These are phyloP conservation scores for Sebastolobus altivelis DNA, from an alignment of 2,797 vertebrate genomes.

Conservation along the genomic window DNA sequence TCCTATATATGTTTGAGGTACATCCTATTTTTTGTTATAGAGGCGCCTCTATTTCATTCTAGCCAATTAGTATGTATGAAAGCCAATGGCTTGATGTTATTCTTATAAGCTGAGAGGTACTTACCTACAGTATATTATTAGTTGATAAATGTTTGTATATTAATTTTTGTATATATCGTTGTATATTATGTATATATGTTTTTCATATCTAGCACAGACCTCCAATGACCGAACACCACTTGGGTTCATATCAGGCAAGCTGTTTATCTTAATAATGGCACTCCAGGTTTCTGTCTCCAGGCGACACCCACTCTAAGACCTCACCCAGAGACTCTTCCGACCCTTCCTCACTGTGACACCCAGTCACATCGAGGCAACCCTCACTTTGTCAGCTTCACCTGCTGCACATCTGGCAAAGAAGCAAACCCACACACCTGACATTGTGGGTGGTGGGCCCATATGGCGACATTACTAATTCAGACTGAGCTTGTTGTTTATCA, in stretches of 20 bases:
- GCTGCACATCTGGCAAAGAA: slow-evolving; percentile 1
- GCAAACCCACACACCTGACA: slow-evolving; percentile 1
- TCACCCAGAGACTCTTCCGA: not conserved
- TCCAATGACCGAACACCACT: not conserved
- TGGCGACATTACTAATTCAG: slow-evolving; percentile 29
- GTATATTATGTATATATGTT: no score
- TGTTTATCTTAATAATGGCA: not conserved
- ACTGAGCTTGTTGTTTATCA: slow-evolving; percentile 14
- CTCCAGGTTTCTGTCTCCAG: not conserved
- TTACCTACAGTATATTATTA: no score
- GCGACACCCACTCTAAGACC: not conserved
- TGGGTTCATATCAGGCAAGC: not conserved
- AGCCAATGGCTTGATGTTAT: no score
- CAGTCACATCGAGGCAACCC: not conserved
- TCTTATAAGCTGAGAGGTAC: no score
- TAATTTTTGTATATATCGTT: no score
- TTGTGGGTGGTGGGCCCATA: not conserved
- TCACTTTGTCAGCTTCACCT: slow-evolving; percentile 5
- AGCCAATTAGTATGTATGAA: no score
- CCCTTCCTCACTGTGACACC: not conserved
- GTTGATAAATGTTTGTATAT: no score
- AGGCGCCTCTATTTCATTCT: no score
- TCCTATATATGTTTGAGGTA: no score
- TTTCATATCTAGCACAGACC: not conserved
- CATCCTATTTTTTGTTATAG: no score